These are phyloP conservation scores for Idaea dimidiata DNA, from an alignment of 2,888 invertebrate species.

Conservation along the genomic window DNA sequence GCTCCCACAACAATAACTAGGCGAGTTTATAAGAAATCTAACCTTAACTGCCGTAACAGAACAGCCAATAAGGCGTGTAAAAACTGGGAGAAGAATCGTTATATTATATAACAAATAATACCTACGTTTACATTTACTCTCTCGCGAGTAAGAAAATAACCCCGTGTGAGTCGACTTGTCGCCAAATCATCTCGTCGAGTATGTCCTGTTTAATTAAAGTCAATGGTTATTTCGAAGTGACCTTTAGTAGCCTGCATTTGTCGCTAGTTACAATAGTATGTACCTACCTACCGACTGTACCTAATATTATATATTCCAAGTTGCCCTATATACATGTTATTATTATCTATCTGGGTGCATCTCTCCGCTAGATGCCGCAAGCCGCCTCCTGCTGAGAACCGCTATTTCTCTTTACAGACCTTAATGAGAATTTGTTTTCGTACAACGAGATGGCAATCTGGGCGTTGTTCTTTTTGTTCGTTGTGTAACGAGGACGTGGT, in stretches of 20 bases:
- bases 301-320: background rate
- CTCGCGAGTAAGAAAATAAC: too few relatives aligned
- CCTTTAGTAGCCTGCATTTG: background rate
- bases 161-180: too few relatives aligned
- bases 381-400: constrained; percentile 3
- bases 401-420: constrained; percentile 24
- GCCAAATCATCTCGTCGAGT: too few relatives aligned
- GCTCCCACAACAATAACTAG: background rate
- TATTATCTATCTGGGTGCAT: background rate
- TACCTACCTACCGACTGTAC: background rate
- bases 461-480: constrained; percentile 14
- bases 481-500: background rate
- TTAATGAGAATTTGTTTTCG: constrained; percentile 30
- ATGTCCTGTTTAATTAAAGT: too few relatives aligned
- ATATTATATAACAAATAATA: too few relatives aligned
- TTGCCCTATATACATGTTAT: background rate
- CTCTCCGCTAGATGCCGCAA: background rate
- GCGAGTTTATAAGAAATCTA: background rate
- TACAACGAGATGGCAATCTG: constrained; percentile 23
- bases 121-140: too few relatives aligned
- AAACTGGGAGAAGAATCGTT: background rate
- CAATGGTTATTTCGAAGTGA: too few relatives aligned
- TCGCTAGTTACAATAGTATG: too few relatives aligned
- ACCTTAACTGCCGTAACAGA: background rate
- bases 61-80: background rate